Percentiles rank a stretch among this genome's conserved stretches.
These are phyloP conservation scores for Clistopyga incitator DNA, from an alignment of 2,888 invertebrate species.

Conservation along the genomic window DNA sequence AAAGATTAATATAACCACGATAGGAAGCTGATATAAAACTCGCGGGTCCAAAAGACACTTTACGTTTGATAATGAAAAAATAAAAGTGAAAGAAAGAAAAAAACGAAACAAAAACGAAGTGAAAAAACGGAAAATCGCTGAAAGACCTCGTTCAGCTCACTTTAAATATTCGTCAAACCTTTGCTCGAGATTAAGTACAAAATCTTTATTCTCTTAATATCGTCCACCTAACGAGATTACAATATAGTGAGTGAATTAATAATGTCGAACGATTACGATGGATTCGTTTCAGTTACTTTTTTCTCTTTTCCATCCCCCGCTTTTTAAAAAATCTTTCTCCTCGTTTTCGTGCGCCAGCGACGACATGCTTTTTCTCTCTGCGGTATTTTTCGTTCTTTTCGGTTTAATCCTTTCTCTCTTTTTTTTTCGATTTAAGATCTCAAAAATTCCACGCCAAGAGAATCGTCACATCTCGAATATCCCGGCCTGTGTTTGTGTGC, in stretches of 20 bases:
- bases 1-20: constrained; percentile 41
- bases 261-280: constrained; percentile 57
- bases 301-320: constrained; percentile 14
- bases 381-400: not conserved
- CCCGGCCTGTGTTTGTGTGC: constrained; percentile 36
- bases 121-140: constrained; percentile 48
- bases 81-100: too few species aligned
- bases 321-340: constrained; percentile 2
- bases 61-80: constrained; percentile 34
- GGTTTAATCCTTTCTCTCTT: not conserved
- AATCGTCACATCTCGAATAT: constrained; percentile 37
- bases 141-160: constrained; percentile 56
- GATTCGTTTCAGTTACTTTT: constrained; percentile 49
- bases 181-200: constrained; percentile 72
- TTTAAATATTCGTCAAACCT: constrained; percentile 57
- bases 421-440: constrained; percentile 40
- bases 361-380: constrained; percentile 5
- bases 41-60: constrained; percentile 59
- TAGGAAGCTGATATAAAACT: constrained; percentile 54
- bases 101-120: constrained; percentile 42
- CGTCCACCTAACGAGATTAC: constrained; percentile 58
- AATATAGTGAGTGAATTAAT: constrained; percentile 58
- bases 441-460: constrained; percentile 36
- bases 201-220: constrained; percentile 67
- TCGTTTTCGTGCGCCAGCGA: constrained; percentile 29